Conservation (phyloP, 2,797 vertebrate genomes). For the Esox lucius region DNA sequence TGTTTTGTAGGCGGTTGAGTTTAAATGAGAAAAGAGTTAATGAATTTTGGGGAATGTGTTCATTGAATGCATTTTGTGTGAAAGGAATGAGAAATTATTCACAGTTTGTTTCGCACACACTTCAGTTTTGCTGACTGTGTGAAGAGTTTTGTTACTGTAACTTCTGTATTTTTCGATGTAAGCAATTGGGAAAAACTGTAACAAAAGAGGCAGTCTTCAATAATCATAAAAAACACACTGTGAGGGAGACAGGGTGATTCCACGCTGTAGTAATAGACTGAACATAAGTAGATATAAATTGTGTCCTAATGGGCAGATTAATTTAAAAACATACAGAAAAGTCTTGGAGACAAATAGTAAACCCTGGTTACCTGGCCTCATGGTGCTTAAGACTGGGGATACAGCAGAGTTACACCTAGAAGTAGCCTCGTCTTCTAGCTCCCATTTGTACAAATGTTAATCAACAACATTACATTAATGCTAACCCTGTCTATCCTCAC, state of each 20-base stretch:
- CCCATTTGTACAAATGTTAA: not conserved
- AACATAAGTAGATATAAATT: not conserved
- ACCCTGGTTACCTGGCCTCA: not conserved
- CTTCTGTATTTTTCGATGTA: too few relatives aligned
- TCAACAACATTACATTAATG: not conserved
- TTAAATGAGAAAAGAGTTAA: too few relatives aligned
- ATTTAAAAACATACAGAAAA: not conserved
- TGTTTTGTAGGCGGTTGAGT: too few relatives aligned
- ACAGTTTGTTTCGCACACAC: too few relatives aligned
- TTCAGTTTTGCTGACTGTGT: too few relatives aligned
- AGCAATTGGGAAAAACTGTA: too few relatives aligned
- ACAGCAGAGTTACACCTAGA: not conserved
- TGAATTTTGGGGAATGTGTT: too few relatives aligned
- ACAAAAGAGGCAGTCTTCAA: conserved; percentile 17
- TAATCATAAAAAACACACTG: not conserved
- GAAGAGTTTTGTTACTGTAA: too few relatives aligned
- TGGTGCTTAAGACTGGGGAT: not conserved
- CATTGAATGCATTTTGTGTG: too few relatives aligned
- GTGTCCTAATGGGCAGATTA: not conserved
- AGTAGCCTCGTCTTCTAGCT: not conserved
- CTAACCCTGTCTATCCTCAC: not conserved
- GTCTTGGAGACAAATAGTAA: not conserved
- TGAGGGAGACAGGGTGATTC: not conserved
- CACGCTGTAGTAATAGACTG: not conserved
- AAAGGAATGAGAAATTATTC: too few relatives aligned